Evolutionary conservation across 2,113 vertebrate species (phyloP).

Genomic region (Nibea albiflora): DNA sequence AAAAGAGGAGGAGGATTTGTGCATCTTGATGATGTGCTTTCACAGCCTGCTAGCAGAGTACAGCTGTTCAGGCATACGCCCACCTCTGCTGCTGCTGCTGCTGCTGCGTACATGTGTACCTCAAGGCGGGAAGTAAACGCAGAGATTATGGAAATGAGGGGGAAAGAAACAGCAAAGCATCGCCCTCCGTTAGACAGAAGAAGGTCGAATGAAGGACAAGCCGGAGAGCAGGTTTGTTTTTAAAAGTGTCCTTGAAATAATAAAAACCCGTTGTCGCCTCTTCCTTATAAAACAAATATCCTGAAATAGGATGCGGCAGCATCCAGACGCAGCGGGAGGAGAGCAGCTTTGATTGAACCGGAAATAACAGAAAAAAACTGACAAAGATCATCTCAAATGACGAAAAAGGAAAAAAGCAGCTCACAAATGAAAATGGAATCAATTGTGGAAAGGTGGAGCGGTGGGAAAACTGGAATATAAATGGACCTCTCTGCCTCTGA

Average conservation of each 20-base stretch:
- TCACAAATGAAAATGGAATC: background rate
- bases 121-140: conserved; percentile 12
- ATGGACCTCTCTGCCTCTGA: background rate
- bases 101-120: conserved; percentile 16
- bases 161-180: background rate
- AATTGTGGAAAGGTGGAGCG: background rate
- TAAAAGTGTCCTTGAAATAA: background rate
- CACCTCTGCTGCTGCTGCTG: conserved; percentile 36
- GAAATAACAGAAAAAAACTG: background rate
- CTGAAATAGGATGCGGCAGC: background rate
- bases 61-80: conserved; percentile 24
- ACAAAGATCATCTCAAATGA: background rate
- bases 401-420: background rate
- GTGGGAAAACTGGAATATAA: background rate
- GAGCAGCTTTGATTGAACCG: too few relatives aligned
- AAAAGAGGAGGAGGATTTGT: conserved; percentile 7
- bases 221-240: background rate
- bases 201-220: conserved; percentile 23
- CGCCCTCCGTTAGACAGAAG: background rate
- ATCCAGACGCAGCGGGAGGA: background rate
- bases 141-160: conserved; percentile 12
- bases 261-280: background rate
- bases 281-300: background rate
- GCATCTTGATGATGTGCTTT: conserved; percentile 31
- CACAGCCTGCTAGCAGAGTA: background rate